These are phyloP conservation scores for Engraulis encrasicolus DNA, from an alignment of 2,113 vertebrate genomes.

Conservation along the genomic window DNA sequence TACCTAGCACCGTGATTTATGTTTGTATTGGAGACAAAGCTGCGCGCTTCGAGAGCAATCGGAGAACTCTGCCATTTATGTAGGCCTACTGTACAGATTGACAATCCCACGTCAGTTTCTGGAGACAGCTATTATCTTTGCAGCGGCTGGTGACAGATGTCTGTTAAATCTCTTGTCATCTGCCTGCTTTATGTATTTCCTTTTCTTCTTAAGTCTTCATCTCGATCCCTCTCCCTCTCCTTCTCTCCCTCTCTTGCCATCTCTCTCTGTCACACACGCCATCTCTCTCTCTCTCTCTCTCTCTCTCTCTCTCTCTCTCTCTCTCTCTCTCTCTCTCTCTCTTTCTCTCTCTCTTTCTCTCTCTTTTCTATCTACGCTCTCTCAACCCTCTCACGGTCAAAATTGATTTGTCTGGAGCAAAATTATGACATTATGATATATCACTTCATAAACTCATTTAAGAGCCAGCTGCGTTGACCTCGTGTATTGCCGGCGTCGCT, in stretches of 20 bases:
- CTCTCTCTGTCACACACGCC: not conserved
- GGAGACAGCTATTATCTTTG: conserved; percentile 20
- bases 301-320: not conserved
- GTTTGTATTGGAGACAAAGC: conserved; percentile 2
- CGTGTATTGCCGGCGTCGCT: not conserved
- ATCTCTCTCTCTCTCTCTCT: not conserved
- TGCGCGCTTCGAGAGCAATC: conserved; percentile 23
- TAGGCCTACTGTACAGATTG: conserved; percentile 23
- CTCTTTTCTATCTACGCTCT: not conserved
- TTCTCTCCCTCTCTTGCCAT: not conserved
- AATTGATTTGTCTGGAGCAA: not conserved
- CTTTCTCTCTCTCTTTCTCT: not conserved
- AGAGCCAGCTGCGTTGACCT: conserved; percentile 13
- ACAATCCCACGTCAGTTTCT: conserved; percentile 28
- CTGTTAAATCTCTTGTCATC: not conserved
- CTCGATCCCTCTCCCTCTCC: too few species aligned
- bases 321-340: not conserved
- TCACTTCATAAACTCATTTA: conserved; percentile 13
- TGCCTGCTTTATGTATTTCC: too few species aligned
- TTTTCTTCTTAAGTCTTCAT: too few species aligned
- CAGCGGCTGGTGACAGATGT: conserved; percentile 24
- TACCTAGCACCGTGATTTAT: conserved; percentile 19
- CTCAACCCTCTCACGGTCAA: conserved; percentile 13
- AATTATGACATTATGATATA: conserved; percentile 17
- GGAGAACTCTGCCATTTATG: conserved; percentile 24